Percentiles rank a stretch among this genome's conserved stretches.
Evolutionary conservation across 2,888 invertebrate species (phyloP).

Genomic region (Nomada lathburiana): DNA sequence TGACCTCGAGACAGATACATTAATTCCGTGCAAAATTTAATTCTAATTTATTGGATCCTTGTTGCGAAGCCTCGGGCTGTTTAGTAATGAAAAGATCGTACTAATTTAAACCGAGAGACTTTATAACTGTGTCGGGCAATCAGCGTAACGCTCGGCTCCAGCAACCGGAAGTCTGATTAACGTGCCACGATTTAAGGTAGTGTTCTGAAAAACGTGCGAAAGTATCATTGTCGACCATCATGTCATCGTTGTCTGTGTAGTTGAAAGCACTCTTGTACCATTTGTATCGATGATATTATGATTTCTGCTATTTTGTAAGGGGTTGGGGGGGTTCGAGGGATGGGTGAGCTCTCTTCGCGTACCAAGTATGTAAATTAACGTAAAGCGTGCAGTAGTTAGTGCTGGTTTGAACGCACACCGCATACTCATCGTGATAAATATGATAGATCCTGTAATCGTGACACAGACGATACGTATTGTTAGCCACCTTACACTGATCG

Average conservation of each 20-base stretch:
- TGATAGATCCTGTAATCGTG: slow-evolving; percentile 26
- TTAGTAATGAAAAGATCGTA: not conserved
- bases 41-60: too few relatives aligned
- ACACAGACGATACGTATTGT: not conserved
- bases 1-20: not conserved
- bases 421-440: slow-evolving; percentile 21
- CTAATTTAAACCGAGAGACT: not conserved
- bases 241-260: slow-evolving; percentile 24
- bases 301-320: slow-evolving; percentile 24
- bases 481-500: slow-evolving; percentile 9
- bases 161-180: slow-evolving; percentile 63
- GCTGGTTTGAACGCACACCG: slow-evolving; percentile 1
- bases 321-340: not conserved
- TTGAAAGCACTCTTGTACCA: slow-evolving; percentile 13
- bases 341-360: slow-evolving; percentile 4
- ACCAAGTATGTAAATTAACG: slow-evolving; percentile 26
- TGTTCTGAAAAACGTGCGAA: slow-evolving; percentile 33
- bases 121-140: slow-evolving; percentile 24
- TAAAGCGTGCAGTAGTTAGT: slow-evolving; percentile 22
- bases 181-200: slow-evolving; percentile 59
- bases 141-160: slow-evolving; percentile 35
- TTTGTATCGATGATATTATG: slow-evolving; percentile 8
- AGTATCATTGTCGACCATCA: slow-evolving; percentile 23
- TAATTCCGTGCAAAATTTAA: not conserved
- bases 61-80: not conserved